Evolutionary conservation across 2,888 invertebrate species (phyloP).

Genomic region (Myopa testacea): DNA sequence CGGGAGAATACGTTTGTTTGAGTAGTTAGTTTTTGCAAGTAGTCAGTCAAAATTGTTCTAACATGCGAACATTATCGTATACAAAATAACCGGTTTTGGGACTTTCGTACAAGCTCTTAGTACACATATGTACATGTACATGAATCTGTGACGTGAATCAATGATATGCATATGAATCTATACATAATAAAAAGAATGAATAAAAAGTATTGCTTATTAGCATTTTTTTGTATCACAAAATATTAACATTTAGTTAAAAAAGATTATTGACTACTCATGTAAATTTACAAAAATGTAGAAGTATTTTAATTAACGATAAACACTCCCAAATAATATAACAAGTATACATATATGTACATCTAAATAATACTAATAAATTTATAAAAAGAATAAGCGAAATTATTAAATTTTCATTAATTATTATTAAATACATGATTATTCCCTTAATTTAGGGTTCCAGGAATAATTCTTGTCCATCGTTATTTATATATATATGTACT

Average conservation of each 20-base stretch:
- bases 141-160: background rate
- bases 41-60: no score
- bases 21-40: no score
- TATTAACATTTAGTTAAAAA: no score
- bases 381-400: background rate
- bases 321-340: background rate
- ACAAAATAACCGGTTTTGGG: no score
- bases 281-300: background rate
- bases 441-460: background rate
- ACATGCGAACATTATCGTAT: no score
- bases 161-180: background rate
- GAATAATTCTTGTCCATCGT: background rate
- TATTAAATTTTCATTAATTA: background rate
- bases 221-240: no score
- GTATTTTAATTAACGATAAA: background rate
- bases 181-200: background rate
- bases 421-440: background rate
- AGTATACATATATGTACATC: background rate
- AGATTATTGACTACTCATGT: background rate
- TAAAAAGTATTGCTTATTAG: background rate
- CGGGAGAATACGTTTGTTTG: no score
- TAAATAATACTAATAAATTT: background rate
- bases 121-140: constrained; percentile 26
- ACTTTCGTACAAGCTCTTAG: background rate
- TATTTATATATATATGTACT: constrained; percentile 24